Evolutionary conservation across 2,888 invertebrate genomes (phyloP).

Genomic region (Saturnia japonica): DNA sequence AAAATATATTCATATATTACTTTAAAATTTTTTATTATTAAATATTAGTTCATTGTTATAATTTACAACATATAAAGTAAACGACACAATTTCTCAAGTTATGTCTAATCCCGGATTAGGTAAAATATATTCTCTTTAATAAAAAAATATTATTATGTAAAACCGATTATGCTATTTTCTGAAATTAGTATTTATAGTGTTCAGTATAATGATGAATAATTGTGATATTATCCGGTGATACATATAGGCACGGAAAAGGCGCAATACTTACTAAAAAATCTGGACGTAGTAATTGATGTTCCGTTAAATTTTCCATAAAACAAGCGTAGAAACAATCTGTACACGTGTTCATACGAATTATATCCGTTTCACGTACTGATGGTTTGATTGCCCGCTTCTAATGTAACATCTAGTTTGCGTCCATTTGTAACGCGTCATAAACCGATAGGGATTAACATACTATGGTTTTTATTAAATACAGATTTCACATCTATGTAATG

Average conservation of each 20-base stretch:
- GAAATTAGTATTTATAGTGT: background rate
- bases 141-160: background rate
- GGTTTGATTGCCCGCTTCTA: conserved; percentile 45
- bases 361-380: conserved; percentile 41
- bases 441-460: conserved; percentile 4
- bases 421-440: conserved; percentile 12
- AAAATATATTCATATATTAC: too few relatives aligned
- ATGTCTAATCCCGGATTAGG: too few relatives aligned
- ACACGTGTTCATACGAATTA: conserved; percentile 45
- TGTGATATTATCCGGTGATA: background rate
- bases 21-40: too few relatives aligned
- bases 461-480: background rate
- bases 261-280: background rate
- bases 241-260: background rate
- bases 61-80: too few relatives aligned
- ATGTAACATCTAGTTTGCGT: conserved; percentile 13
- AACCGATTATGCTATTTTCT: background rate
- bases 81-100: too few relatives aligned
- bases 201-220: background rate
- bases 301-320: conserved; percentile 17
- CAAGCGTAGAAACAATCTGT: conserved; percentile 31
- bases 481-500: too few relatives aligned
- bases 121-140: background rate
- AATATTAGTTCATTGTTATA: too few relatives aligned
- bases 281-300: conserved; percentile 5